phyloP scores from a whole-genome alignment of 1,140 invertebrate genomes.

The Tribolium madens region DNA sequence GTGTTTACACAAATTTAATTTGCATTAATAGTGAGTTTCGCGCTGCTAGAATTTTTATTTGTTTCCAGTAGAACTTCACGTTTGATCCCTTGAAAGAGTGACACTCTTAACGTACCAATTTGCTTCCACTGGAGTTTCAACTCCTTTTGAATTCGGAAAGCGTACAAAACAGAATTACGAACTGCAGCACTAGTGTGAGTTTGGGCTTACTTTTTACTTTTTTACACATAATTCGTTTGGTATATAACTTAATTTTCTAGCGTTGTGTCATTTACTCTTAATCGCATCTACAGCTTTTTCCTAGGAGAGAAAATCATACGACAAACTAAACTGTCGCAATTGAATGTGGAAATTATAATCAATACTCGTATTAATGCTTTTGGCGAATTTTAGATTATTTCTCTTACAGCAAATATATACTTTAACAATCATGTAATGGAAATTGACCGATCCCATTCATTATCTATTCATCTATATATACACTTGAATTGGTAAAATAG shows the following conservation, averaged over 20 bases:
- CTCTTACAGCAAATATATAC: too few relatives aligned
- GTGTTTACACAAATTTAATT: constrained; percentile 40
- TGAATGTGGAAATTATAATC: too few relatives aligned
- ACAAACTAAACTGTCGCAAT: too few relatives aligned
- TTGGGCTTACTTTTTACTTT: constrained; percentile 18
- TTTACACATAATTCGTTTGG: constrained; percentile 12
- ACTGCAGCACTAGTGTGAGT: constrained; percentile 35
- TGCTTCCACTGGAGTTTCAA: constrained; percentile 26
- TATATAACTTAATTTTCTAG: neutral
- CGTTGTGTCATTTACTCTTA: neutral
- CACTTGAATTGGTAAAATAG: too few relatives aligned
- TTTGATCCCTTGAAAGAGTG: constrained; percentile 34
- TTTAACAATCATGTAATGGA: too few relatives aligned
- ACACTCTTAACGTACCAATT: constrained; percentile 41
- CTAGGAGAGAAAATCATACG: too few relatives aligned
- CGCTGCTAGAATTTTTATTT: constrained; percentile 33
- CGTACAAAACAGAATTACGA: constrained; percentile 42
- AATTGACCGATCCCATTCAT: too few relatives aligned
- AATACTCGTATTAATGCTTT: too few relatives aligned
- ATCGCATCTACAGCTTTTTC: neutral
- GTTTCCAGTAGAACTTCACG: constrained; percentile 14
- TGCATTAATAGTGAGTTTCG: constrained; percentile 32
- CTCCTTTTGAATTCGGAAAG: constrained; percentile 27
- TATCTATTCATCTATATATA: too few relatives aligned
- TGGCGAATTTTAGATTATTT: too few relatives aligned